Conservation (phyloP, 92 coral and sea anemone species). For the Chrysogorgia sp. region DNA sequence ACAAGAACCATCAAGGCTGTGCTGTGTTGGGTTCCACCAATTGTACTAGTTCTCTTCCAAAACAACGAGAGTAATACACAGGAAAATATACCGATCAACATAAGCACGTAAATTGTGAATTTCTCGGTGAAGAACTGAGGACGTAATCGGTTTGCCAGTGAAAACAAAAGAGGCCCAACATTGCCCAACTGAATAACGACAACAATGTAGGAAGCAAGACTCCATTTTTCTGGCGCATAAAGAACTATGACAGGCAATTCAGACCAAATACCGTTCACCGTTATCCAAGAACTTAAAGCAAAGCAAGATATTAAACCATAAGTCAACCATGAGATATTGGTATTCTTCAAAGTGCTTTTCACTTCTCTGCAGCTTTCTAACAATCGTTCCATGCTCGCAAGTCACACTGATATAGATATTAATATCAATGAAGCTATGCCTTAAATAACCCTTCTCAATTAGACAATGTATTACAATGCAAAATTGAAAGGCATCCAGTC, state of each 20-base stretch:
- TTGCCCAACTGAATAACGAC: slow-evolving; percentile 83
- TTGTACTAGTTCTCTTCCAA: slow-evolving; percentile 70
- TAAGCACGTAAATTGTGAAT: slow-evolving; percentile 63
- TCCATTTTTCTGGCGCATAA: slow-evolving; percentile 87
- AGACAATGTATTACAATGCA: too few species aligned
- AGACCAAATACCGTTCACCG: slow-evolving; percentile 94
- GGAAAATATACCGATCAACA: slow-evolving; percentile 69
- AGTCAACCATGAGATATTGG: slow-evolving; percentile 79
- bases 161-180: slow-evolving; percentile 73
- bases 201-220: slow-evolving; percentile 82
- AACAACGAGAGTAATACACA: slow-evolving; percentile 77
- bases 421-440: too few species aligned
- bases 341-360: slow-evolving; percentile 25
- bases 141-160: slow-evolving; percentile 68
- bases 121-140: slow-evolving; percentile 70
- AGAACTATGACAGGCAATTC: slow-evolving; percentile 88
- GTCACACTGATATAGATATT: too few species aligned
- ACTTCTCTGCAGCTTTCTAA: slow-evolving; percentile 36
- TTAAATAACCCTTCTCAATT: not conserved
- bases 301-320: slow-evolving; percentile 76
- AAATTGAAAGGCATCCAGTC: too few species aligned
- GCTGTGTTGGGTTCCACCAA: slow-evolving; percentile 76
- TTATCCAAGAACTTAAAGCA: slow-evolving; percentile 96
- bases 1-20: slow-evolving; percentile 76
- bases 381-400: slow-evolving; percentile 24